phyloP scores from a whole-genome alignment of 2,113 vertebrate genomes.

The Condylura cristata region DNA sequence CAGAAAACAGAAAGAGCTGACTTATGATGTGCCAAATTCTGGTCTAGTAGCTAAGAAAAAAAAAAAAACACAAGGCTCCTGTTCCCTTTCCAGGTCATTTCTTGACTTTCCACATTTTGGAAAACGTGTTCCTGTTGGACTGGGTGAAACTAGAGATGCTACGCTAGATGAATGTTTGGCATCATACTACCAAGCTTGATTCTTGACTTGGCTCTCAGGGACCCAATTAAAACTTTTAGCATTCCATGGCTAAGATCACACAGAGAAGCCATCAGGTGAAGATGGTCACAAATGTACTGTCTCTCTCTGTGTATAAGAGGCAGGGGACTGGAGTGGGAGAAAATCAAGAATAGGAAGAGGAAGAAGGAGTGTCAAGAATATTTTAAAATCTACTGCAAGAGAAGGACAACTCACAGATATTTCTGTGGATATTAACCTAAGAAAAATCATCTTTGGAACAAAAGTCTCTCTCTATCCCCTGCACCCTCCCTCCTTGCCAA shows the following conservation, averaged over 20 bases:
- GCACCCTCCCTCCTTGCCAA: not conserved
- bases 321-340: not conserved
- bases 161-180: not conserved
- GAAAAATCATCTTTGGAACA: conserved; percentile 8
- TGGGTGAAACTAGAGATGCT: not conserved
- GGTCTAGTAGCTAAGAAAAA: conserved; percentile 15
- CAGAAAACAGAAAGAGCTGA: conserved; percentile 31
- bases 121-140: not conserved
- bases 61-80: conserved; percentile 9
- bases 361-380: not conserved
- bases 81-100: not conserved
- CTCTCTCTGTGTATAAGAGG: not conserved
- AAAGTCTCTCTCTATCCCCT: not conserved
- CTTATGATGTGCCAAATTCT: not conserved
- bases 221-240: not conserved
- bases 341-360: not conserved
- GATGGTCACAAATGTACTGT: not conserved
- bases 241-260: conserved; percentile 2
- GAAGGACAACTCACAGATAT: not conserved
- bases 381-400: not conserved
- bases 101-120: conserved; percentile 1
- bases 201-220: conserved; percentile 13
- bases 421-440: not conserved
- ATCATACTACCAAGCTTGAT: not conserved
- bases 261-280: not conserved